Conservation (phyloP, 2,113 vertebrate species). For the Sylvicapra grimmia region DNA sequence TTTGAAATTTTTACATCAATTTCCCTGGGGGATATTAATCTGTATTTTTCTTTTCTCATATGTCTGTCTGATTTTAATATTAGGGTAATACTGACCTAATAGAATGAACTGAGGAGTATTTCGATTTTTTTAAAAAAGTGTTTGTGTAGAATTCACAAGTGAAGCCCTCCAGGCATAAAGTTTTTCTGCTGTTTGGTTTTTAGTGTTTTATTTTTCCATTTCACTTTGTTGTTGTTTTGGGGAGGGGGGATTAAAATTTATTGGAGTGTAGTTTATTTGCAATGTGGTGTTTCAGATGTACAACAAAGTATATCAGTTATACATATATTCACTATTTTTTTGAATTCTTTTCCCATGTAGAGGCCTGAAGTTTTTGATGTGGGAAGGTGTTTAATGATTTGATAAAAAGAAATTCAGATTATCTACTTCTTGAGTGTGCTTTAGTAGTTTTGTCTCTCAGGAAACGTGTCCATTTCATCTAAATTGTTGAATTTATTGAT, state of each 20-base stretch:
- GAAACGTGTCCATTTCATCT: background rate
- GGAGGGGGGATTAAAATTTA: background rate
- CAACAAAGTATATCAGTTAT: background rate
- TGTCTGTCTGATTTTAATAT: background rate
- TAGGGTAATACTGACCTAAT: background rate
- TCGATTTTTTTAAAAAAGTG: background rate
- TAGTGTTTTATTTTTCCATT: background rate
- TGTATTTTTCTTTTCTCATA: conserved; percentile 10
- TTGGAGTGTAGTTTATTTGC: background rate
- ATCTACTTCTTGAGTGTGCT: background rate
- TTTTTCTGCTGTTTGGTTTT: background rate
- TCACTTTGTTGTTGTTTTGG: background rate
- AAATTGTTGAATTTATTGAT: background rate
- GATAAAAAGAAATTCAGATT: background rate
- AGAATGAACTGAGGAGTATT: background rate
- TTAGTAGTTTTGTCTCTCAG: background rate
- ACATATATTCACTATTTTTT: background rate
- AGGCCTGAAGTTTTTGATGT: background rate
- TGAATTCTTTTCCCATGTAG: background rate
- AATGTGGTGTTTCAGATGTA: background rate
- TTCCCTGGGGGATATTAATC: background rate
- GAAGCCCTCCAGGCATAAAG: background rate
- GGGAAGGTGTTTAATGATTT: background rate
- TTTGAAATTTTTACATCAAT: background rate
- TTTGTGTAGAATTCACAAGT: background rate